Evolutionary conservation across 2,888 invertebrate species (phyloP), one percentile per base, ranked within the genome.

Genomic region (Dione juno): DNA sequence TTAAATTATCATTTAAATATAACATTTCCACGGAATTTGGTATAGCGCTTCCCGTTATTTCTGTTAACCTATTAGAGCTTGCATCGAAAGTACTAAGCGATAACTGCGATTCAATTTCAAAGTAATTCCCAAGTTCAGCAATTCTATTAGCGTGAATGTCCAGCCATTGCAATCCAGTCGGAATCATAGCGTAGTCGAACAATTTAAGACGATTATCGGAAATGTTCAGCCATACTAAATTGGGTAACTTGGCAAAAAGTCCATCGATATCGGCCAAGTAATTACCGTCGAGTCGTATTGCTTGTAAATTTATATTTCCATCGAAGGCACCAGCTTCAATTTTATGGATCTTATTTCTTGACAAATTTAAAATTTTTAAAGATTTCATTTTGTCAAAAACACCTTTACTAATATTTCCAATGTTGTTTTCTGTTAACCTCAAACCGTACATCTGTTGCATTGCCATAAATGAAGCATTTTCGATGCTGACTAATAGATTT

Each of bases 81-180:
- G 96, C 96, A 87, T 97, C 97, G 84, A 97, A 95, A 73, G 96
- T 96, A 82, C 95, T 96, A 75, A 97, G 93, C 76, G 96, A 96
- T 78, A 97, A 91, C 81, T 96, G 95, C 72, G 96, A 96, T 93
- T 97, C 96, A 81, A 97, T 95, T 87, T 97, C 97, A 84, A 96
- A 96, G 88, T 97, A 96, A 93, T 97, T 97, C 77, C 97, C 97
- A 78, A 97, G 94, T 88, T 96, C 96, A 78, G 95, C 95, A 77
- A 97, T 97, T 89, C 96, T 95, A 92, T 97, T 97, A 76, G 96
- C 95, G 82, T 97, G 97, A 82, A 97, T 95, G 90, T 97, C 97
- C 79, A 97, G 91, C 96, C 97, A 97, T 90, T 97, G 96, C 79
- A 97, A 93, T 83, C 96, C 95, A 77, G 96, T 96, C 74, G 97